Conservation (phyloP, 2,797 vertebrate genomes). For the Sebastes reedi region DNA sequence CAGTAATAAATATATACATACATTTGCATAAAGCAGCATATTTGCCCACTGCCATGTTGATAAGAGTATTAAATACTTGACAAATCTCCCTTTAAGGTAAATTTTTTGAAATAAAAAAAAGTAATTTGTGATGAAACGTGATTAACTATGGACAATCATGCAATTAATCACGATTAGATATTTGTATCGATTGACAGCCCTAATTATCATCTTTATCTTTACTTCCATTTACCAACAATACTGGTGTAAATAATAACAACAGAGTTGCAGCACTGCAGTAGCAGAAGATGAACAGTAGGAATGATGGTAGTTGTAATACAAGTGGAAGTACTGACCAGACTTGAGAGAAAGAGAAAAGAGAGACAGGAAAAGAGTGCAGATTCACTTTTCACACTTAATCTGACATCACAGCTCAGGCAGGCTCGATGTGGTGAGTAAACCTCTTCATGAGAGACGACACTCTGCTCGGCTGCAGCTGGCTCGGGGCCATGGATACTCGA, state of each 20-base stretch:
- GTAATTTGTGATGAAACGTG: too few relatives aligned
- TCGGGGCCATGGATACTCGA: background rate
- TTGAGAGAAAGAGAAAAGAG: background rate
- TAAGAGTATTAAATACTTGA: too few relatives aligned
- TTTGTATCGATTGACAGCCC: too few relatives aligned
- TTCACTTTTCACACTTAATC: constrained; percentile 8
- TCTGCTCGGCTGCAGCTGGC: constrained; percentile 12
- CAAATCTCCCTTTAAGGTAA: too few relatives aligned
- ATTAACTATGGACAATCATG: too few relatives aligned
- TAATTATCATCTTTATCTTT: background rate
- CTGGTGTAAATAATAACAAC: background rate
- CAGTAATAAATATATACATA: too few relatives aligned
- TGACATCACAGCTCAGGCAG: constrained; percentile 10
- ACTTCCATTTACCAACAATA: background rate
- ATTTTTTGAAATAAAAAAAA: too few relatives aligned
- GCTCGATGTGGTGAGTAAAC: constrained; percentile 2
- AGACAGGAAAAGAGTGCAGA: background rate
- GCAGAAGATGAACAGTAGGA: background rate
- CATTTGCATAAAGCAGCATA: too few relatives aligned
- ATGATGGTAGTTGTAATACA: background rate
- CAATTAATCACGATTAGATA: too few relatives aligned
- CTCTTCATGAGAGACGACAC: background rate
- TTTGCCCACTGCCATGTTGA: too few relatives aligned
- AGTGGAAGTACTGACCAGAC: background rate
- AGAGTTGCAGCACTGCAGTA: background rate